These are phyloP conservation scores for Spondyliosoma cantharus DNA, from an alignment of 2,797 vertebrate species.

Conservation along the genomic window DNA sequence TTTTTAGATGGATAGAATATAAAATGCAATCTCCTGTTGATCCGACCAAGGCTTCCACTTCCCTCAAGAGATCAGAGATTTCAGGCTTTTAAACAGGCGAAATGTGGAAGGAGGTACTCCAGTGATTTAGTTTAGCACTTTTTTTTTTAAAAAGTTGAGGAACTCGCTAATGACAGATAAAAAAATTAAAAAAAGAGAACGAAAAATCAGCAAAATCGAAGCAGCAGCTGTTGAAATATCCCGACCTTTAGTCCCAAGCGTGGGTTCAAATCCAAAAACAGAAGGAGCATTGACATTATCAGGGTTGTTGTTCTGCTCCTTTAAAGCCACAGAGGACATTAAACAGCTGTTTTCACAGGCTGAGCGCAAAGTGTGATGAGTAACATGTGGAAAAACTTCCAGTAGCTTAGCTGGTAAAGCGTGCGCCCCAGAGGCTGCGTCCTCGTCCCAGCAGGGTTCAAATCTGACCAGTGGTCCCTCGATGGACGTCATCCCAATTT, in stretches of 20 bases:
- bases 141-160: neutral
- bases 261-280: neutral
- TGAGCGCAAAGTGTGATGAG: neutral
- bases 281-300: neutral
- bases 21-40: conserved; percentile 5
- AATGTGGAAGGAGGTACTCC: neutral
- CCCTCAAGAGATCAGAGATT: conserved; percentile 1
- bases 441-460: neutral
- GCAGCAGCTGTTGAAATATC: neutral
- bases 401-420: too few species aligned
- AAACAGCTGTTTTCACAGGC: neutral
- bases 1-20: conserved; percentile 8
- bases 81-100: neutral
- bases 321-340: neutral
- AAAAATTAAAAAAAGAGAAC: neutral
- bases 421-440: too few species aligned
- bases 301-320: neutral
- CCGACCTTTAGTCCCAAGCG: neutral
- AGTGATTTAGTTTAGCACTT: neutral
- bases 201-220: neutral
- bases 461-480: too few species aligned
- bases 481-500: too few species aligned
- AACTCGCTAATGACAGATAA: neutral
- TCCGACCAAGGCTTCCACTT: conserved; percentile 39
- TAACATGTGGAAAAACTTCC: neutral